Percentiles rank a stretch among this genome's conserved stretches.
Conservation (phyloP, 2,888 invertebrate species). For the Villa cingulata region DNA sequence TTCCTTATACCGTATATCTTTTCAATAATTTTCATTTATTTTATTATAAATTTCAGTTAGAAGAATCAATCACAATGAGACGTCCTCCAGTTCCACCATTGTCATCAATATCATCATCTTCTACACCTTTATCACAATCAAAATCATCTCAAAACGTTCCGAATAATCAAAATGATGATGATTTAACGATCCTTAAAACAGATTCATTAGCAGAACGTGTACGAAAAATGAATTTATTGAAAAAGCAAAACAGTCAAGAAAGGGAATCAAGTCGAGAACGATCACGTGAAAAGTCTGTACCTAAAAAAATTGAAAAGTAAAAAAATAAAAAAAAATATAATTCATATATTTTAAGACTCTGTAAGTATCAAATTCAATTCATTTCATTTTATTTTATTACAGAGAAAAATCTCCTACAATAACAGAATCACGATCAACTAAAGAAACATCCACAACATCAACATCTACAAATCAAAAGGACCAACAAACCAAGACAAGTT, state of each 20-base stretch:
- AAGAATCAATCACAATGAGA: conserved; percentile 37
- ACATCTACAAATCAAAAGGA: too few species aligned
- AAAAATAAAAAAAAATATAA: conserved; percentile 12
- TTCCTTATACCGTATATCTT: neutral
- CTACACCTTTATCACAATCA: conserved; percentile 7
- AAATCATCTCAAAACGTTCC: neutral
- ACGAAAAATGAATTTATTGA: conserved; percentile 47
- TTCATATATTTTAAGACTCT: too few species aligned
- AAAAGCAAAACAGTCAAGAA: conserved; percentile 33
- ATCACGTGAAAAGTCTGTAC: conserved; percentile 30
- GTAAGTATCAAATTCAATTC: too few species aligned
- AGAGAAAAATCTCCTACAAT: conserved; percentile 13
- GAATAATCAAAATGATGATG: neutral
- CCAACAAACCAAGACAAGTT: neutral
- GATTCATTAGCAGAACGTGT: conserved; percentile 57
- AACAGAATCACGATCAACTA: neutral
- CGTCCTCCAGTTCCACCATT: conserved; percentile 43
- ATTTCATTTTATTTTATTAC: conserved; percentile 5
- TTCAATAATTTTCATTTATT: neutral
- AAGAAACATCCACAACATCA: too few species aligned
- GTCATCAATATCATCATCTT: conserved; percentile 25
- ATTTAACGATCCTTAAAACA: conserved; percentile 42
- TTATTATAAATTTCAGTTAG: conserved; percentile 24
- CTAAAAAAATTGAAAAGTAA: conserved; percentile 30
- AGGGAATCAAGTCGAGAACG: conserved; percentile 23